Base-by-base conservation (phyloP, 2,113 vertebrate species). In the Nibea coibor region DNA sequence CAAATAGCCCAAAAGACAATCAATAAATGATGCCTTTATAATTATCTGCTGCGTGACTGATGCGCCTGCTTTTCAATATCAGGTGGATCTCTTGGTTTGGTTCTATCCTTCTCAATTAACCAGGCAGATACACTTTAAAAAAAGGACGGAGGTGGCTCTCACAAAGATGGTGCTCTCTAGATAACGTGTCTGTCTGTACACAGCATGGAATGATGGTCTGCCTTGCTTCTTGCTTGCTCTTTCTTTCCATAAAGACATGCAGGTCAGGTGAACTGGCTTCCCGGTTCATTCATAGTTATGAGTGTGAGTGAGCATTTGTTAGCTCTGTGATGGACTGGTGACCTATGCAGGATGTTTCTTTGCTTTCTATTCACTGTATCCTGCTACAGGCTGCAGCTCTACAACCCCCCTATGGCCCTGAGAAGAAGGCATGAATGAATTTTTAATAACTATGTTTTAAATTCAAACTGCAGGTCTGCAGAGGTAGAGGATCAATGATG, bases 401-500 rank as follows among this genome's bases (percentile, higher is more conserved):
- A 19, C 58, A 56, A 24, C 63, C 58, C 51, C 26, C 59, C 47
- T 35, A 22, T 56, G 77, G 48, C 62, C 70, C 42, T 71, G 62
- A 80, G 73, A 81, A 65, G 35, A 81, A 68, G 35, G 39, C 45
- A 80, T 62, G n/a, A 54, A 77, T 88, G 11, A 58, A 82, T 80
- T 76, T 74, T 90, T 75, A 69, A 87, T 75, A 50, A 20, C 39
- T 6, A 0, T 59, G 66, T 45, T 85, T 85, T 35, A 50, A 79
- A 88, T 85, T 87, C 81, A 81, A 73, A 75, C 58, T 48, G 61
- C 64, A 77, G 11, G 35, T 63, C 70, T 74, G 62, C 56, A 70
- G 28, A 80, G 24, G 50, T n/a, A 54, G 43, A 53, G 1, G 71
- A 83, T 81, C 59, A 86, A 74, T 82, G 57, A 65, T 51, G 70